Evolutionary conservation across 2,888 invertebrate species (phyloP).

Genomic region (Dichetophora obliterata): DNA sequence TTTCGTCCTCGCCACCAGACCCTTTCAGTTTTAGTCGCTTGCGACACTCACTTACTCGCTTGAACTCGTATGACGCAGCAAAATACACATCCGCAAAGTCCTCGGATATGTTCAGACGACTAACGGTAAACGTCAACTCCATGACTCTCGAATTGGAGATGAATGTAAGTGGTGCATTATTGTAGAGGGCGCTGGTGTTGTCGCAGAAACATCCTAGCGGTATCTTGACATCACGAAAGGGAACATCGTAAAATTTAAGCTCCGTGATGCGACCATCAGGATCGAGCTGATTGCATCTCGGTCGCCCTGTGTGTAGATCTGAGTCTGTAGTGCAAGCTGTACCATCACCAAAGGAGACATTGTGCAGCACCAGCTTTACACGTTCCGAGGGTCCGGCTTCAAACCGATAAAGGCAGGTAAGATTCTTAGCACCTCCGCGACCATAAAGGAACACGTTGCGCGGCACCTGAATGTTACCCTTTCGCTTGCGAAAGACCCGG

Average conservation of each 20-base stretch:
- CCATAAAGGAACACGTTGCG: conserved; percentile 86
- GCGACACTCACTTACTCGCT: conserved; percentile 76
- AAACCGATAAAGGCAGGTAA: conserved; percentile 84
- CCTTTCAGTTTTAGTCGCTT: conserved; percentile 76
- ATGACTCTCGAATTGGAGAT: conserved; percentile 78
- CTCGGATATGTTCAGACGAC: conserved; percentile 81
- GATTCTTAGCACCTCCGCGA: conserved; percentile 81
- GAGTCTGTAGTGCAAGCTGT: conserved; percentile 78
- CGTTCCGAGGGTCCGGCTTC: conserved; percentile 78
- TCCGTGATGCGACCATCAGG: conserved; percentile 71
- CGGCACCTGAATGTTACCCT: conserved; percentile 77
- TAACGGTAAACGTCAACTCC: conserved; percentile 83
- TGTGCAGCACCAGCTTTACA: conserved; percentile 77
- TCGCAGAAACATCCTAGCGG: conserved; percentile 86
- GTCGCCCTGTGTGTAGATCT: conserved; percentile 81
- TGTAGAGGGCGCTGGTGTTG: conserved; percentile 74
- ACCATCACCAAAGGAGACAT: conserved; percentile 80
- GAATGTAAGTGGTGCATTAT: conserved; percentile 75
- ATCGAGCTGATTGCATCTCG: conserved; percentile 72
- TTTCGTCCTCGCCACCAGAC: conserved; percentile 77
- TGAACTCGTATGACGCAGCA: conserved; percentile 79
- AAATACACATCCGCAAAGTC: conserved; percentile 87
- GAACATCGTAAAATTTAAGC: conserved; percentile 76
- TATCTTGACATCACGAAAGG: conserved; percentile 77
- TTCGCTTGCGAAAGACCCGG: conserved; percentile 76